These are phyloP conservation scores for Diorhabda carinulata DNA, from an alignment of 1,140 invertebrate species.

Conservation along the genomic window DNA sequence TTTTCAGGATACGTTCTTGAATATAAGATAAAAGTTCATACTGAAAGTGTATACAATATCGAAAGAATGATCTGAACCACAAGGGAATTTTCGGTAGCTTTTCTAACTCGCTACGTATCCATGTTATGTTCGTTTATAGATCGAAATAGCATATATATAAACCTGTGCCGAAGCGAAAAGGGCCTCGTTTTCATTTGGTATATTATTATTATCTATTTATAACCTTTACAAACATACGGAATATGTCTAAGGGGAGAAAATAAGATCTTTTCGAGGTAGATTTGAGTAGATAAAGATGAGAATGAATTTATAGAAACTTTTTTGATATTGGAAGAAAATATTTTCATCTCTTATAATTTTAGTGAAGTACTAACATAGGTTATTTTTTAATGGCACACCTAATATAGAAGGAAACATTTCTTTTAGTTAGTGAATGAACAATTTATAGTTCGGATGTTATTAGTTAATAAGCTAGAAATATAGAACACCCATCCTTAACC, in stretches of 20 bases:
- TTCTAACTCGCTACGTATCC: constrained; percentile 38
- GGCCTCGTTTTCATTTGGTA: constrained; percentile 42
- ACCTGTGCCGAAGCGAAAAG: constrained; percentile 40
- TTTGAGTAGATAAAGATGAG: background rate
- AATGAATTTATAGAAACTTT: background rate
- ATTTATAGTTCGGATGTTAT: too few species aligned
- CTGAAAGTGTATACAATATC: constrained; percentile 25
- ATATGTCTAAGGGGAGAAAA: constrained; percentile 2
- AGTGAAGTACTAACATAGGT: too few species aligned
- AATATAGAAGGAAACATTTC: too few species aligned
- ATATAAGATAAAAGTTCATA: constrained; percentile 18
- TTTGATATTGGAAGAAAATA: background rate
- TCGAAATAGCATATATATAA: constrained; percentile 44
- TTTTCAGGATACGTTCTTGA: background rate
- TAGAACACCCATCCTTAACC: too few species aligned
- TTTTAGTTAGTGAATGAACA: too few species aligned
- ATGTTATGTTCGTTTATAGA: constrained; percentile 46
- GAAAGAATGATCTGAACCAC: constrained; percentile 34
- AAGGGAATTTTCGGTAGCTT: constrained; percentile 39
- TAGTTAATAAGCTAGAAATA: too few species aligned
- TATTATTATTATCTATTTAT: constrained; percentile 42
- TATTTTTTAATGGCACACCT: too few species aligned
- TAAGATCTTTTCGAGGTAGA: background rate
- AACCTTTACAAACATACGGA: constrained; percentile 22
- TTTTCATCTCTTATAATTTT: too few species aligned